Evolutionary conservation across 2,113 vertebrate genomes (phyloP), one percentile per base, ranked within the genome.

Genomic region (Chaetodon auriga): DNA sequence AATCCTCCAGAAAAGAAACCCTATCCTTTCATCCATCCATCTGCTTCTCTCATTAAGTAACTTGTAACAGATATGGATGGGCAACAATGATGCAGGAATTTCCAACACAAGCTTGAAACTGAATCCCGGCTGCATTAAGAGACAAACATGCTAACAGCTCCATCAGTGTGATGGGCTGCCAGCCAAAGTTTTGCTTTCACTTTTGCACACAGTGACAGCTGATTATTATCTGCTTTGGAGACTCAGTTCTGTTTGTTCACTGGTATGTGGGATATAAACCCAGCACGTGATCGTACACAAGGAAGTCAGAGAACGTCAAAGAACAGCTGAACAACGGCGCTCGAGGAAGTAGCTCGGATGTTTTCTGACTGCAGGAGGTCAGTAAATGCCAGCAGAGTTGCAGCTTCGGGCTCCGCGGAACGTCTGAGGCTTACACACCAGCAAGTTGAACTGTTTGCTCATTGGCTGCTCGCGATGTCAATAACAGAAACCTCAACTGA

Each of bases 291-390:
- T 60, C 25, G 25, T 7, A 68, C 2, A 69, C 16, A 23, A 53
- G 23, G 46, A 65, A 70, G 53, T 54, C 15, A 16, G 53, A 60
- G 21, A 48, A 74, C 30, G 69, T 53, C 38, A 53, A 72, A 19
- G 11, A 38, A 58, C 51, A 49, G 36, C 41, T 1, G 12, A 75
- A 30, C 36, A 60, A 49, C 48, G 15, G n/a, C 64, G 30, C 8
- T 30, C 23, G 2, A 7, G 16, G 46, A 14, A 18, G n/a, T 15
- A 48, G 25, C n/a, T 38, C 16, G 30, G 21, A 25, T 8, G 19
- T 54, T 75, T 54, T 38, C 3, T 43, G 21, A 23, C 7, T 35
- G 19, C 10, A 9, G 6, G 19, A 8, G 35, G 7, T 38, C 35
- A 49, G 25, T 30, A 15, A 14, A 69, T 63, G 23, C 15, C 7